These are phyloP conservation scores for Entosphenus tridentatus DNA, from an alignment of 2,113 vertebrate genomes.

Conservation along the genomic window DNA sequence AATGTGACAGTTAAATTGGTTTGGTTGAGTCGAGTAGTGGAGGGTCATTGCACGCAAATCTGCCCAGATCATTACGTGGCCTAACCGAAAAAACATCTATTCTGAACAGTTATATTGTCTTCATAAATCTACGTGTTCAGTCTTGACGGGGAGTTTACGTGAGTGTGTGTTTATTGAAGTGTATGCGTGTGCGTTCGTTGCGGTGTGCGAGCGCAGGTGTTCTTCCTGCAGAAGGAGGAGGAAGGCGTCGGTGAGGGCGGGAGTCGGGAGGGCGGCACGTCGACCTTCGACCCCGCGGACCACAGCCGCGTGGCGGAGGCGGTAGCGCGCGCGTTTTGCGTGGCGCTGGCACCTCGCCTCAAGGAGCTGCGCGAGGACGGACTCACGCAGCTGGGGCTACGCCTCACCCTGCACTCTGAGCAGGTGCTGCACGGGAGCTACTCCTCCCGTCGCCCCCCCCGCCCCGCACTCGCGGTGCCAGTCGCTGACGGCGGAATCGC, in stretches of 20 bases:
- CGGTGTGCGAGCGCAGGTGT: slow-evolving; percentile 32
- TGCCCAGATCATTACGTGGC: too few relatives aligned
- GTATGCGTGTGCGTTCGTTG: neutral
- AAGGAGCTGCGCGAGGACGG: slow-evolving; percentile 90
- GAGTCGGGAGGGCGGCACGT: too few relatives aligned
- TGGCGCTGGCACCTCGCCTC: slow-evolving; percentile 72
- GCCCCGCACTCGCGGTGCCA: neutral
- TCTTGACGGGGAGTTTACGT: neutral
- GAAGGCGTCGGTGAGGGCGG: too few relatives aligned
- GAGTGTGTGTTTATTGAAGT: neutral
- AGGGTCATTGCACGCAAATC: too few relatives aligned
- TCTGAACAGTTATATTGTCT: too few relatives aligned
- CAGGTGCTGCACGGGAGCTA: slow-evolving; percentile 39
- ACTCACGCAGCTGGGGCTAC: slow-evolving; percentile 72
- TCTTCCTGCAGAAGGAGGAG: slow-evolving; percentile 69
- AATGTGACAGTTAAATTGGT: too few relatives aligned
- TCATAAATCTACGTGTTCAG: too few relatives aligned
- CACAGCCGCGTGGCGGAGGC: slow-evolving; percentile 83
- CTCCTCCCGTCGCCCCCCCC: neutral
- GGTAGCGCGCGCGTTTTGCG: slow-evolving; percentile 71
- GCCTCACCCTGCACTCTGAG: slow-evolving; percentile 72
- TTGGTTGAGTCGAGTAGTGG: too few relatives aligned
- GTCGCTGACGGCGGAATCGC: neutral
- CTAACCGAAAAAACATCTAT: too few relatives aligned
- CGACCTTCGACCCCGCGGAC: slow-evolving; percentile 66